Base-by-base conservation (phyloP, 1,140 invertebrate species). In the Temnothorax longispinosus region DNA sequence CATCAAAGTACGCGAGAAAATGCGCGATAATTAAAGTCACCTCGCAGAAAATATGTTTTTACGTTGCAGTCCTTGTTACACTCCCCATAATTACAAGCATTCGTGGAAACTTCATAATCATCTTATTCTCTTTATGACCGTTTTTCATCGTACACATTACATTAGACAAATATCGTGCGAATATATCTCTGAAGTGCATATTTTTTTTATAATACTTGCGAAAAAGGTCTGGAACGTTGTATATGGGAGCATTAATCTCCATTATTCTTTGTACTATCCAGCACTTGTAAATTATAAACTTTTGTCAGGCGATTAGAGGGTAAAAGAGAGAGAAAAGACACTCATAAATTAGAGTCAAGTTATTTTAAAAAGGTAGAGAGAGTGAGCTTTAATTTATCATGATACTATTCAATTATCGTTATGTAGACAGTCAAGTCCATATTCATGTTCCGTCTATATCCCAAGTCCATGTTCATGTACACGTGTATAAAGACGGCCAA, bases 21-120 rank as follows among this genome's bases (percentile, higher is more conserved):
- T 65, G 21, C 38, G 18, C 60, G 21, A 65, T 85, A 78, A 85
- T 85, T 85, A 85, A 41, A 84, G 69, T 62, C 27, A 38, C 54
- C 13, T 58, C 67, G 52, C 27, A 84, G 71, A 82, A 82, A 72
- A 74, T 60, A 58, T 18, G 50, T 47, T 82, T 82, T 81, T 38
- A 27, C 41, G 27, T 27, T 32, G 41, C 41, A 2, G 44, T 75
- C 38, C 27, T 75, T 52, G 27, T 74, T 75, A 32, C 21, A 52
- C 50, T 81, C n/a, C 3, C 38, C 41, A 44, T 84, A 60, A 84
- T 75, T 74, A 84, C 69, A 18, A 41, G 21, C 41, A 44, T 52
- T 35, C 54, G 27, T 11, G 27, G 41, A 74, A 44, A 74, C 80
- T 82, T 82, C 3, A 41, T 74, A 82, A 82, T 82, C 41, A 82